A percentile compares a stretch with the other conserved stretches of the same genome.
Evolutionary conservation across 1,140 invertebrate species (phyloP).

Genomic region (Neocloeon triangulifer): DNA sequence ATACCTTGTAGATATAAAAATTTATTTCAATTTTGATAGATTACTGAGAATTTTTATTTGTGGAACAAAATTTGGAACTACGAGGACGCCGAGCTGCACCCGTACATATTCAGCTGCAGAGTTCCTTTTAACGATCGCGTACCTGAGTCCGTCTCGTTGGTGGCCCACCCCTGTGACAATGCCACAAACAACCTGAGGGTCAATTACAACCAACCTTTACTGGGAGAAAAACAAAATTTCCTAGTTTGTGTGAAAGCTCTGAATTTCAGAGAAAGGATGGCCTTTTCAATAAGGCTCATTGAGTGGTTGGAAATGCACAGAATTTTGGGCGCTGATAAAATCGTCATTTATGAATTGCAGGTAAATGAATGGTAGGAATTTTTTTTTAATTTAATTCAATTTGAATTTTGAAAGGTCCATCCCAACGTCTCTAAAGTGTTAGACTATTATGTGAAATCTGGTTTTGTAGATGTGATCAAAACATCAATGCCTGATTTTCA

Average conservation of each 20-base stretch:
- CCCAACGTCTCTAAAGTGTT: too few relatives aligned
- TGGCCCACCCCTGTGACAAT: too few relatives aligned
- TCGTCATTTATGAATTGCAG: slow-evolving; percentile 1
- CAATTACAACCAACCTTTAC: background rate
- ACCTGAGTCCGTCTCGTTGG: slow-evolving; percentile 55
- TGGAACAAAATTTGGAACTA: background rate
- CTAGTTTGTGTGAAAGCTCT: slow-evolving; percentile 1
- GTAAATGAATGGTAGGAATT: too few relatives aligned
- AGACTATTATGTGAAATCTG: too few relatives aligned
- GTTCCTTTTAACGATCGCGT: slow-evolving; percentile 18
- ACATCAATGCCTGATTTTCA: too few relatives aligned
- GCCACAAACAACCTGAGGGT: background rate
- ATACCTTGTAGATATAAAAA: too few relatives aligned
- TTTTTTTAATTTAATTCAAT: too few relatives aligned
- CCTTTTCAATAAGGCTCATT: background rate
- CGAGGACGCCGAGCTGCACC: background rate
- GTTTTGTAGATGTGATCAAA: too few relatives aligned
- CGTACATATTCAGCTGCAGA: background rate
- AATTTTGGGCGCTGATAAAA: background rate
- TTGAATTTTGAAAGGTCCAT: too few relatives aligned
- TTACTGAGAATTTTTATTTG: too few relatives aligned
- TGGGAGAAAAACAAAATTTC: background rate
- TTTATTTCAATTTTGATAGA: too few relatives aligned
- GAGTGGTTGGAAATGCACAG: slow-evolving; percentile 1
- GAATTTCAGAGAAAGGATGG: background rate